Evolutionary conservation across 2,888 invertebrate genomes (phyloP), one percentile per base, ranked within the genome.

Genomic region (Oscheius onirici): DNA sequence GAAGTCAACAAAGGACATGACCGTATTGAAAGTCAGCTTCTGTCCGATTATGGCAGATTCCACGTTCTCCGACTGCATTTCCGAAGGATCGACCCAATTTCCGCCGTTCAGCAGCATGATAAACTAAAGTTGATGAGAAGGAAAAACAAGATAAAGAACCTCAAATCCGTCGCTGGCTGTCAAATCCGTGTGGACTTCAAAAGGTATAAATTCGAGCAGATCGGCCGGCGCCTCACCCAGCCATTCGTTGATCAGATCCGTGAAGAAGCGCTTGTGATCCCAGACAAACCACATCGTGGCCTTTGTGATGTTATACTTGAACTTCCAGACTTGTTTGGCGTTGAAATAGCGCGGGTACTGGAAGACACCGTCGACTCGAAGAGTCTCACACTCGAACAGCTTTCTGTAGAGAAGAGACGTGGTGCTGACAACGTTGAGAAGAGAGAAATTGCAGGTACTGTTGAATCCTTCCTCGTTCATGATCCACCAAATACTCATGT

Each of bases 301-400:
- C 72, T 97, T 93, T 70, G 97, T 91, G 88, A 93, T 93, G 3
- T 60, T 69, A 34, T 77, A 75, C 17, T 15, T 95, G 77, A 97
- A 90, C 75, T 92, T 92, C 97, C 97, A 99, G 82, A 94, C 92
- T 88, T 99, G 97, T 82, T 95, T 94, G 80, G 94, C 95, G 89
- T 97, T 99, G 96, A 97, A 99, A 71, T 92, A 92, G 34, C 93
- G 90, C 0, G 97, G 97, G 89, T 95, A 99, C 86, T 93, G 93
- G 83, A 93, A 93, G 86, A 92, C 91, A 1, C 96, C 91, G 71
- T 93, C 93, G 89, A 97, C 95, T 89, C 95, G 94, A 73, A 97
- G 90, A 0, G 96, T 96, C 90, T 97, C 97, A 88, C 95, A 94
- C 86, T 95, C 93, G 1, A 95, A 92, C 80, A 99, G 90, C 88